A percentile compares a stretch with the other conserved stretches of the same genome.
Evolutionary conservation across 2,888 invertebrate genomes (phyloP).

Genomic region (Smittia aterrima): DNA sequence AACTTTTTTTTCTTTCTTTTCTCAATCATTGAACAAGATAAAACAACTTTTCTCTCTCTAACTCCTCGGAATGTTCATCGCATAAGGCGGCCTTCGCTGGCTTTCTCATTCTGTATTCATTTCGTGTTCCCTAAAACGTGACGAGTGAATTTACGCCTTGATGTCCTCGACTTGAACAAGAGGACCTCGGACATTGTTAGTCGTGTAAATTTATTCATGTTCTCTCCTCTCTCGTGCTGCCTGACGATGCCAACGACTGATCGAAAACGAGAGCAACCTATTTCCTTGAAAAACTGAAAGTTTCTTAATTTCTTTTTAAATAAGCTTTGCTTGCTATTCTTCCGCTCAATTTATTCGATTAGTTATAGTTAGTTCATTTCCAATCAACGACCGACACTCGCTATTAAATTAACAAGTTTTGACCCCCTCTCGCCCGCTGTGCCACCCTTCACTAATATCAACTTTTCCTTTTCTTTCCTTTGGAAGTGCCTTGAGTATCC

Average conservation of each 20-base stretch:
- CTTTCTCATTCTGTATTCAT: background rate
- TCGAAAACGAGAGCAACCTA: too few relatives aligned
- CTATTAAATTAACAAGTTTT: slow-evolving; percentile 1
- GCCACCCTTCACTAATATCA: background rate
- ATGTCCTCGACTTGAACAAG: slow-evolving; percentile 6
- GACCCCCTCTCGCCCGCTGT: background rate
- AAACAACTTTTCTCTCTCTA: background rate
- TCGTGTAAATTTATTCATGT: background rate
- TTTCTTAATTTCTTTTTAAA: too few relatives aligned
- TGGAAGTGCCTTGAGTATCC: background rate
- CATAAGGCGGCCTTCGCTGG: background rate
- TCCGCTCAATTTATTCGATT: too few relatives aligned
- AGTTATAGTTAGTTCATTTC: background rate
- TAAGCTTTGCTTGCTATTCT: too few relatives aligned
- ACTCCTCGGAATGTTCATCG: background rate
- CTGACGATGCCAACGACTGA: background rate
- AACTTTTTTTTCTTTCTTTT: background rate
- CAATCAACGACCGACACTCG: background rate
- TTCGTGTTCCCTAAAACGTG: slow-evolving; percentile 1
- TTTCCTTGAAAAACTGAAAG: too few relatives aligned
- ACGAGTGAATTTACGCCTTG: background rate
- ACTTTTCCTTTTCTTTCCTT: background rate
- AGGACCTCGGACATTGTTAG: slow-evolving; percentile 3
- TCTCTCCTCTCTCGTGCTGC: background rate
- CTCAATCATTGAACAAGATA: background rate